Base-by-base conservation (phyloP, 2,797 vertebrate genomes). In the Siniperca undulata region DNA sequence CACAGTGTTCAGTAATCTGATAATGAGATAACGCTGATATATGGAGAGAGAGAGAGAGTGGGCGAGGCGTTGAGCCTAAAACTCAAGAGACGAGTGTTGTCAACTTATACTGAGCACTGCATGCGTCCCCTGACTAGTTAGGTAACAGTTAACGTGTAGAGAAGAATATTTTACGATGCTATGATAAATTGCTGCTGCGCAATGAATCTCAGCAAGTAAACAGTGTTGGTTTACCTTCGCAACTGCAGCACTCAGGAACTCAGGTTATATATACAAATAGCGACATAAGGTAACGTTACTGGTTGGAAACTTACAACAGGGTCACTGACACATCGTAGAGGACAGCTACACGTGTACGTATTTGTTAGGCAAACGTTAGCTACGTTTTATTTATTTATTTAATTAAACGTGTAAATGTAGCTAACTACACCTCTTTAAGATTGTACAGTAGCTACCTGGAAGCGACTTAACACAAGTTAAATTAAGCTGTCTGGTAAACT, bases 21-120 rank as follows among this genome's bases (percentile, higher is more conserved):
- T 96, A 95, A 96, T 88, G 81, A 90, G 93, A 91, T 95, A 80
- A 91, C 10, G 44, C 48, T 20, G 40, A 40, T 58, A 69, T 7
- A 46, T 22, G 14, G 34, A n/a, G 74, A 14, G 42, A 42, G 48
- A 58, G 55, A 53, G 56, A 19, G 34, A 48, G 62, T 12, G 70
- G 52, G 42, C 12, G 64, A 64, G 68, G 74, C 55, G 68, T 16
- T 42, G 48, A 60, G 6, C 36, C 62, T 19, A 38, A 58, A 75
- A 79, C 60, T 64, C 24, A 12, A 48, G 46, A 48, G 46, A 46
- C 34, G 9, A 38, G 24, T 60, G 80, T 34, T 53, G 55, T 40
- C 6, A 68, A 34, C 5, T 44, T 64, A 48, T 48, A 62, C 27
- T 22, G 5, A 55, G 36, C 58, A 30, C 20, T n/a, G 70, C 36